Evolutionary conservation across 2,113 vertebrate genomes (phyloP).

Genomic region (Ifrita kowaldi): DNA sequence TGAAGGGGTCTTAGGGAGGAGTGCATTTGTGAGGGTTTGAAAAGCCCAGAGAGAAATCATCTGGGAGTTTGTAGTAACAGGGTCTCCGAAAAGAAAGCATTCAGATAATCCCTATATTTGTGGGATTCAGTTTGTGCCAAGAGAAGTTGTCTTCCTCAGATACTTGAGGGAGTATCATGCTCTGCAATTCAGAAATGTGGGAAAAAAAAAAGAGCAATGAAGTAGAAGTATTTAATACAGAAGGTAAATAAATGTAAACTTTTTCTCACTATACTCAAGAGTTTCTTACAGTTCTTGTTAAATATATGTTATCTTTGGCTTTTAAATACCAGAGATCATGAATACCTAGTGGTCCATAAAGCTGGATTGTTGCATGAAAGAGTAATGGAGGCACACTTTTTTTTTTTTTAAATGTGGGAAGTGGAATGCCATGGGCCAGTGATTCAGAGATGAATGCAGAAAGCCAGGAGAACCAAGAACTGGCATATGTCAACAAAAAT

Average conservation of each 20-base stretch:
- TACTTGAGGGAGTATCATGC: background rate
- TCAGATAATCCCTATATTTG: background rate
- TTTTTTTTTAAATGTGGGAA: background rate
- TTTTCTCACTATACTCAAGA: background rate
- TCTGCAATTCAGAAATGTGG: background rate
- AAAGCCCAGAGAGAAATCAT: background rate
- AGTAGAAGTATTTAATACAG: background rate
- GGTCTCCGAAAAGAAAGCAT: background rate
- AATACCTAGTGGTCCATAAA: background rate
- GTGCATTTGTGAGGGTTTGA: background rate
- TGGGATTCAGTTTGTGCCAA: background rate
- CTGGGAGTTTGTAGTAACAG: background rate
- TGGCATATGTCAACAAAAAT: background rate
- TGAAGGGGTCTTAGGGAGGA: background rate
- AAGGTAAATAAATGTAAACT: background rate
- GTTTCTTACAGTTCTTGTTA: background rate
- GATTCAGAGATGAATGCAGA: background rate
- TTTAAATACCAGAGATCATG: background rate
- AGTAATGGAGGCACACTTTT: background rate
- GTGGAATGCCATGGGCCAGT: background rate
- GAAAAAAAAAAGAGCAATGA: background rate
- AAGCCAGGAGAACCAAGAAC: background rate
- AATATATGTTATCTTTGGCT: background rate
- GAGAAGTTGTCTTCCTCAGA: background rate
- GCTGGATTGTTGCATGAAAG: background rate